A percentile compares a stretch with the other conserved stretches of the same genome.
These are phyloP conservation scores for Megathymus violae DNA, from an alignment of 1,140 invertebrate genomes.

Conservation along the genomic window DNA sequence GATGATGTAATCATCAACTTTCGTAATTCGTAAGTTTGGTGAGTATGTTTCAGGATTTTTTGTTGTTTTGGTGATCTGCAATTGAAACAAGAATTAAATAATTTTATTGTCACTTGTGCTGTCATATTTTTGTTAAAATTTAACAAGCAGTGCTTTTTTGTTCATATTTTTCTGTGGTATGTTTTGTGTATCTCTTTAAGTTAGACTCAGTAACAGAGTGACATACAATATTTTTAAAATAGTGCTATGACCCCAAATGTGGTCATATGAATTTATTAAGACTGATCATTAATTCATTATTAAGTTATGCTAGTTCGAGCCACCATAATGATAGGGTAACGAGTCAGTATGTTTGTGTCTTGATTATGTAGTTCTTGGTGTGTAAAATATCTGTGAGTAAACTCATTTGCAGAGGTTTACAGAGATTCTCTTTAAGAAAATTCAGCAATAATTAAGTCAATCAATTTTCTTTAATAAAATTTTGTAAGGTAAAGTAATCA, in stretches of 20 bases:
- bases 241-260: slow-evolving; percentile 54
- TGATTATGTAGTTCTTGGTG: slow-evolving; percentile 67
- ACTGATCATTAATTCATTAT: slow-evolving; percentile 82
- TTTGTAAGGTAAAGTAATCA: slow-evolving; percentile 30
- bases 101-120: slow-evolving; percentile 71
- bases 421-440: slow-evolving; percentile 51
- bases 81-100: slow-evolving; percentile 59
- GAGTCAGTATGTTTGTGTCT: slow-evolving; percentile 63
- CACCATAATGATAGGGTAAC: slow-evolving; percentile 66
- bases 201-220: slow-evolving; percentile 79
- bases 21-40: slow-evolving; percentile 42
- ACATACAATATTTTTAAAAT: slow-evolving; percentile 56
- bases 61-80: slow-evolving; percentile 44
- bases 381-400: slow-evolving; percentile 41
- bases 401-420: slow-evolving; percentile 49
- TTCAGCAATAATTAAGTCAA: slow-evolving; percentile 61
- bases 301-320: slow-evolving; percentile 79
- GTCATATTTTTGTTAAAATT: slow-evolving; percentile 66
- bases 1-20: slow-evolving; percentile 66
- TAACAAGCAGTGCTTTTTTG: slow-evolving; percentile 77
- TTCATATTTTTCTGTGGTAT: slow-evolving; percentile 67
- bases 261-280: slow-evolving; percentile 74
- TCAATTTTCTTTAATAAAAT: slow-evolving; percentile 38
- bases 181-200: slow-evolving; percentile 64
- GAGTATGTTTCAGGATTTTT: slow-evolving; percentile 41